Base-by-base conservation (phyloP, 2,888 invertebrate genomes). In the Mechanitis mazaeus region DNA sequence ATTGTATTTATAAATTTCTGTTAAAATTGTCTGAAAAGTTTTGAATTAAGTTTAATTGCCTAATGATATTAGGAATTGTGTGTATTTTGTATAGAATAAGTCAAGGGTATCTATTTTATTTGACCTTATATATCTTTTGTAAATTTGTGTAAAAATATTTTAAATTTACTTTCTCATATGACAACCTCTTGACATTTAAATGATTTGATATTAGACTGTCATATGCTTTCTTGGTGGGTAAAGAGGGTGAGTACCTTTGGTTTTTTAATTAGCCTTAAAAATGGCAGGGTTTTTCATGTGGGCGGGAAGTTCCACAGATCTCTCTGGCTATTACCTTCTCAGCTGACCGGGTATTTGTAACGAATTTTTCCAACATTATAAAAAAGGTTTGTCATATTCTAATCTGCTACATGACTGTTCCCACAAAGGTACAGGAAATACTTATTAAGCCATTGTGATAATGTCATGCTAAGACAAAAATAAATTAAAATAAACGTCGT, bases 351-450 rank as follows among this genome's bases (percentile, higher is more conserved):
- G 20, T 20, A 20, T 20, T 20, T 20, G 20, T 20, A 20, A 20
- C 20, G 20, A 1, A 20, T 20, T 20, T 20, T 20, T 28, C 47
- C 6, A n/a, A 47, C 12, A 7, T 47, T 47, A n/a, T 28, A n/a
- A 28, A 6, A 79, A 82, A 83, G 80, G 81, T 79, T 77, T 77
- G 74, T 76, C 74, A 70, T 70, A 75, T 76, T 79, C 80, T 73
- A 77, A 42, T 74, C 69, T 75, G 74, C 69, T 71, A 71, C 74
- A 77, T 85, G 85, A 85, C 73, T 85, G 82, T 85, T 83, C 84
- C 81, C 84, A 83, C 83, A 83, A 83, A 86, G 81, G 80, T 78
- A 75, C 83, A 78, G 81, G 83, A 83, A 84, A 81, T 75, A 79
- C 80, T 80, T 81, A 83, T 81, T 83, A 83, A 80, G 77, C 73